Conservation (phyloP, 2,797 vertebrate species). For the Falco naumanni region DNA sequence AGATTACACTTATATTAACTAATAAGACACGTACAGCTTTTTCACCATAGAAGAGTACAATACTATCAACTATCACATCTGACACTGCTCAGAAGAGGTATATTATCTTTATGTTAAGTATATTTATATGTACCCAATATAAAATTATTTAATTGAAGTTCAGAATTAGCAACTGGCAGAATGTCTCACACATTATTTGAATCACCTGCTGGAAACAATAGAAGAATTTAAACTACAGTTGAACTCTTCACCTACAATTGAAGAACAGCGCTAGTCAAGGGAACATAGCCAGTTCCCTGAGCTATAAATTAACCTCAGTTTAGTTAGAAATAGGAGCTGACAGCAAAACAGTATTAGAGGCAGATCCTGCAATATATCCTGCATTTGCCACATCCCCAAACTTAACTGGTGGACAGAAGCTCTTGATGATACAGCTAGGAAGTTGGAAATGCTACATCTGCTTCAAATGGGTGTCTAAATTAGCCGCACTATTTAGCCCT, state of each 20-base stretch:
- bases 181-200: slow-evolving; percentile 32
- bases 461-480: background rate
- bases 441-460: background rate
- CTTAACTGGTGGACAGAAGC: background rate
- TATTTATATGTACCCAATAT: background rate
- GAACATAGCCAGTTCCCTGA: background rate
- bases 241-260: slow-evolving; percentile 43
- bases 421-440: background rate
- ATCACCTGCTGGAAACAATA: slow-evolving; percentile 53
- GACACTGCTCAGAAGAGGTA: background rate
- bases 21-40: background rate
- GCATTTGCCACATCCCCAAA: background rate
- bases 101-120: background rate
- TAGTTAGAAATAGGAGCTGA: background rate
- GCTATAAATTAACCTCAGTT: background rate
- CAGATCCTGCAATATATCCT: background rate
- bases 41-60: background rate
- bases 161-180: slow-evolving; percentile 23
- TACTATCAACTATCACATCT: background rate
- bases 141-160: slow-evolving; percentile 4
- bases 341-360: background rate
- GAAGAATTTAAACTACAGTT: slow-evolving; percentile 28
- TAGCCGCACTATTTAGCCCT: background rate
- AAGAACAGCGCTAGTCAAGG: background rate
- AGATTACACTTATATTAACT: background rate